phyloP scores from a whole-genome alignment of 1,140 invertebrate genomes.

The Papilio xuthus region DNA sequence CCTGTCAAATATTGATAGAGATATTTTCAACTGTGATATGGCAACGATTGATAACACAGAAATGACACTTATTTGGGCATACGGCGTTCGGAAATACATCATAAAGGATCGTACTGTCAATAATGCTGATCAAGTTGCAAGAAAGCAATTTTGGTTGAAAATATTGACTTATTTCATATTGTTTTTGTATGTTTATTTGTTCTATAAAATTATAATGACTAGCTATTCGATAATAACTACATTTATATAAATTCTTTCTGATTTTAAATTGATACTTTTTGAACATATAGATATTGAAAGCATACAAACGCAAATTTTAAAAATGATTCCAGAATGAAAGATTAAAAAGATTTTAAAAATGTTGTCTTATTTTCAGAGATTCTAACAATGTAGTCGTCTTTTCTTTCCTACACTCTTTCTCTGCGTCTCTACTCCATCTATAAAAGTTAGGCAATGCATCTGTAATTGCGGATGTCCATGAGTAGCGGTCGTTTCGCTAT shows the following conservation, averaged over 20 bases:
- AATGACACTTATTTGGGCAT: background rate
- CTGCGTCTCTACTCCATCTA: too few species aligned
- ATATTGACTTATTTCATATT: background rate
- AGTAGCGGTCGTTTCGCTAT: too few species aligned
- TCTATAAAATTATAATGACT: background rate
- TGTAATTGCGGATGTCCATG: too few species aligned
- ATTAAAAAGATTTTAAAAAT: too few species aligned
- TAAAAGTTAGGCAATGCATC: too few species aligned
- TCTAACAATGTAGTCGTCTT: too few species aligned
- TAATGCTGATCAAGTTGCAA: background rate
- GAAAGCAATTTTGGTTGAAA: conserved; percentile 11
- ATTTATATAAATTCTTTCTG: background rate
- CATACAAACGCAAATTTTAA: background rate
- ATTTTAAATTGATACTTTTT: background rate
- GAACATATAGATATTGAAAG: background rate
- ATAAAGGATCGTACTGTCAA: background rate
- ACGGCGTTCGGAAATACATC: background rate
- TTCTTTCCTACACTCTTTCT: too few species aligned
- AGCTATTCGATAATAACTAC: background rate
- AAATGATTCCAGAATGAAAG: too few species aligned
- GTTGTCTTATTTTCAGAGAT: too few species aligned
- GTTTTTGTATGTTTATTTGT: background rate
- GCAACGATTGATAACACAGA: background rate
- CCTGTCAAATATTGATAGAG: background rate
- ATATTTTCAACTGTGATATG: conserved; percentile 14